Conservation (phyloP, 2,113 vertebrate species). For the Puntigrus tetrazona region DNA sequence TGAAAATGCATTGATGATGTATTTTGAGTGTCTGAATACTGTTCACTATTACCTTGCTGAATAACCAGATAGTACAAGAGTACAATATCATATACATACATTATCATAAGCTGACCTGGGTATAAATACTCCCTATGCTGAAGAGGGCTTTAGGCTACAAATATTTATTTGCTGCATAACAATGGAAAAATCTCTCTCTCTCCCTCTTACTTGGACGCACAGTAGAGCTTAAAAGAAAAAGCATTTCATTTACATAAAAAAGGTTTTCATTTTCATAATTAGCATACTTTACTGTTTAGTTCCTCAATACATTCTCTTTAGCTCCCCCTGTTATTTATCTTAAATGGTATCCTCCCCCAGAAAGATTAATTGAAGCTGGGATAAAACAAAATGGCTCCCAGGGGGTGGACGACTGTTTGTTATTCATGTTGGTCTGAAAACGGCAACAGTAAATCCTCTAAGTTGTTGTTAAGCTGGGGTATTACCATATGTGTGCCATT, state of each 20-base stretch:
- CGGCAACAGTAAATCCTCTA: slow-evolving; percentile 83
- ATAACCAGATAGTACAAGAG: background rate
- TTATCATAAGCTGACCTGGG: slow-evolving; percentile 39
- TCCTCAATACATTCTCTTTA: slow-evolving; percentile 65
- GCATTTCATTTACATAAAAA: slow-evolving; percentile 65
- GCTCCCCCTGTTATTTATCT: slow-evolving; percentile 73
- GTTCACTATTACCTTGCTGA: background rate
- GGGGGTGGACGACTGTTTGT: slow-evolving; percentile 82
- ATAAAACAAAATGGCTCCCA: slow-evolving; percentile 88
- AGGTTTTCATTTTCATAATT: slow-evolving; percentile 76
- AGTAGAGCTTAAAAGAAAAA: slow-evolving; percentile 53
- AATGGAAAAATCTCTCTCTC: slow-evolving; percentile 34
- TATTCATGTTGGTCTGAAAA: slow-evolving; percentile 79
- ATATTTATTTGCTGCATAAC: slow-evolving; percentile 35
- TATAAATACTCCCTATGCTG: slow-evolving; percentile 34
- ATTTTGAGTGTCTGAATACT: background rate
- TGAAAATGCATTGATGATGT: background rate
- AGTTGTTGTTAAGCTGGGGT: slow-evolving; percentile 82
- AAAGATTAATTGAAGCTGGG: slow-evolving; percentile 85
- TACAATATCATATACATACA: slow-evolving; percentile 7
- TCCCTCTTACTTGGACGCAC: slow-evolving; percentile 35
- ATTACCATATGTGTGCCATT: slow-evolving; percentile 88
- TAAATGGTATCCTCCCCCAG: slow-evolving; percentile 83
- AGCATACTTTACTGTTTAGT: slow-evolving; percentile 70
- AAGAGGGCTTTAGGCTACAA: slow-evolving; percentile 26